Percentiles rank a stretch among this genome's conserved stretches.
phyloP scores from a whole-genome alignment of 2,797 vertebrate species.

The Glossophaga mutica region DNA sequence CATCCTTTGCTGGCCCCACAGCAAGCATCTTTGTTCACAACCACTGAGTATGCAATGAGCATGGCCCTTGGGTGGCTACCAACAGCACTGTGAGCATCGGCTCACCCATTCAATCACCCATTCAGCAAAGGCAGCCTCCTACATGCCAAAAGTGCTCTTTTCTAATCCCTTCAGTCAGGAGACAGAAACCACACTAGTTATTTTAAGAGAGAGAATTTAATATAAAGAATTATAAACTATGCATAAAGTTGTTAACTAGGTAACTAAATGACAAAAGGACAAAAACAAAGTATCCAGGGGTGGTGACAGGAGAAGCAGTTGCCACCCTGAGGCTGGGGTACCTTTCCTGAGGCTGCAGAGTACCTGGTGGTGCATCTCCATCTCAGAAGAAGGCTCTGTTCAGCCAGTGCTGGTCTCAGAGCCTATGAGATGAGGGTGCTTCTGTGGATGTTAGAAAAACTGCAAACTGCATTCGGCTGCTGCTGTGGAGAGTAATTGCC shows the following conservation, averaged over 20 bases:
- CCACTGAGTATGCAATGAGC: not conserved
- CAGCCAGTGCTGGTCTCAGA: not conserved
- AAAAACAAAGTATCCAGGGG: no score
- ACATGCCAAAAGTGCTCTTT: not conserved
- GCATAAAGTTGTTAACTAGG: not conserved
- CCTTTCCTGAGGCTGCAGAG: not conserved
- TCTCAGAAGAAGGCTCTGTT: not conserved
- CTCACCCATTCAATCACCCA: not conserved
- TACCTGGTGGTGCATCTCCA: rapidly evolving
- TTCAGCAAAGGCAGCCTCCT: not conserved
- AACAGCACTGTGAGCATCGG: rapidly evolving
- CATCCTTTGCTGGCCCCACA: no score
- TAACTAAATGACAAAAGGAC: not conserved
- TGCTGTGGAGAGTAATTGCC: not conserved
- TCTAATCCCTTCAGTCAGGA: not conserved
- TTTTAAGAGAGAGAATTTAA: not conserved
- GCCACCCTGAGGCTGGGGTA: no score
- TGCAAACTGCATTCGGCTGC: not conserved
- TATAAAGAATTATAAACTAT: not conserved
- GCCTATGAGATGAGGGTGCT: not conserved
- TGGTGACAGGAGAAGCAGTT: rapidly evolving
- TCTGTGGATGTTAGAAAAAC: not conserved
- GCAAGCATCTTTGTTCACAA: not conserved
- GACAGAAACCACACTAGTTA: not conserved
- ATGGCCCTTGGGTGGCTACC: not conserved